Base-by-base conservation (phyloP, 2,888 invertebrate species). In the Thymelicus acteon region DNA sequence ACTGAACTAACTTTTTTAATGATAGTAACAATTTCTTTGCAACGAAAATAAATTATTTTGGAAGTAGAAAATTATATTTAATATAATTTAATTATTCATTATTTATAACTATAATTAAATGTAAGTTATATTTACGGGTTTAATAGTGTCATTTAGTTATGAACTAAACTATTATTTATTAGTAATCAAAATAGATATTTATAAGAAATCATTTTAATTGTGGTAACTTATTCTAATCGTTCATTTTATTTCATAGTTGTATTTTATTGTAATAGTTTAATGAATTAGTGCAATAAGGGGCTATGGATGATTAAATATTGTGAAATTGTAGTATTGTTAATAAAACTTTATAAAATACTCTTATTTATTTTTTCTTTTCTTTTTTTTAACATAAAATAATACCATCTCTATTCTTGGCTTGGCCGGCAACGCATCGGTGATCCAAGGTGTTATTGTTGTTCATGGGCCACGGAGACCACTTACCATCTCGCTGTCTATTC, bases 171-270 rank as follows among this genome's bases (percentile, higher is more conserved):
- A 60, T 71, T 58, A 49, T 44, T 47, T 64, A 12, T 57, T 15
- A 39, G 7, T 48, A 15, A 64, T 54, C 49, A 58, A 60, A 49
- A 49, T 47, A 47, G 1, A 52, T 19, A 15, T 19, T 19, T 15
- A 8, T 52, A 52, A 15, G 2, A 52, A 7, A 7, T 12, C 15
- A 8, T 19, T 15, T 7, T 7, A 19, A 39, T 67, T 52, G 49
- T 13, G 19, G 40, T 58, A 52, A 69, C n/a, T 72, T 71, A 65
- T 31, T 74, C 74, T 72, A 52, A 67, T 74, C 73, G 66, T 73
- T 61, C 2, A 19, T 52, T 52, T 3, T 52, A 52, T 7, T 52
- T n/a, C n/a, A 15, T 13, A 12, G 7, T 52, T 7, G 7, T 52
- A 52, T 15, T 52, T 52, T 7, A 10, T 44, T 7, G 15, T 19